phyloP scores from a whole-genome alignment of 64 coral and sea anemone species.

The Cladopsammia gracilis region DNA sequence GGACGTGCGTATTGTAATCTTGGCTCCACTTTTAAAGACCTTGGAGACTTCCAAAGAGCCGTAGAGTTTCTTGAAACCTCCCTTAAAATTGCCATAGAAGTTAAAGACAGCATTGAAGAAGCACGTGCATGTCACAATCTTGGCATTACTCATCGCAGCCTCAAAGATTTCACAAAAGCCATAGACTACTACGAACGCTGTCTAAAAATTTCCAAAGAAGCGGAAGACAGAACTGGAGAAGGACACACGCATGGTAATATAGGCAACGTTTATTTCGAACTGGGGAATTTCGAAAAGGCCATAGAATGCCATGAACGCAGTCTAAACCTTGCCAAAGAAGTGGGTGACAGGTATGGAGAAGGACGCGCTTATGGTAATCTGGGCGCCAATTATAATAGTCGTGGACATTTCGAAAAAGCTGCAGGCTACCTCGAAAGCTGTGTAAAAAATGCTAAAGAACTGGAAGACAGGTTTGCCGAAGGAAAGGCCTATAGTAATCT shows the following conservation, averaged over 20 bases:
- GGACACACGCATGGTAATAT: no score
- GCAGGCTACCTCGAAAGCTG: not conserved
- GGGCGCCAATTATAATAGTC: not conserved
- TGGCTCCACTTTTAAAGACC: not conserved
- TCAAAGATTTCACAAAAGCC: no score
- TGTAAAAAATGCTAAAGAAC: not conserved
- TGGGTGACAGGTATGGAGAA: not conserved
- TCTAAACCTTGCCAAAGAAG: conserved; percentile 15
- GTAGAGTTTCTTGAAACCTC: not conserved
- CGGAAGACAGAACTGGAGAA: no score
- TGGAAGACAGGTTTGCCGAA: not conserved
- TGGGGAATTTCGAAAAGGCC: no score
- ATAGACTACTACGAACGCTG: no score
- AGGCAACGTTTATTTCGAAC: not conserved
- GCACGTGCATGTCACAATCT: not conserved
- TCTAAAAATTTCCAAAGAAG: no score
- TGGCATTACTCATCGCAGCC: no score
- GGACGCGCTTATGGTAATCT: not conserved
- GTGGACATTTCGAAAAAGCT: not conserved
- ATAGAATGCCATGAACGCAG: not conserved
- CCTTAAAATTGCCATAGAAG: not conserved
- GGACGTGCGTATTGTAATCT: no score
- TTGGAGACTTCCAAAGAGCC: conserved; percentile 25
- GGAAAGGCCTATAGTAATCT: no score
- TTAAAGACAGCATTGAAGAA: not conserved